Base-by-base conservation (phyloP, 2,113 vertebrate species). In the Phalacrocorax aristotelis region DNA sequence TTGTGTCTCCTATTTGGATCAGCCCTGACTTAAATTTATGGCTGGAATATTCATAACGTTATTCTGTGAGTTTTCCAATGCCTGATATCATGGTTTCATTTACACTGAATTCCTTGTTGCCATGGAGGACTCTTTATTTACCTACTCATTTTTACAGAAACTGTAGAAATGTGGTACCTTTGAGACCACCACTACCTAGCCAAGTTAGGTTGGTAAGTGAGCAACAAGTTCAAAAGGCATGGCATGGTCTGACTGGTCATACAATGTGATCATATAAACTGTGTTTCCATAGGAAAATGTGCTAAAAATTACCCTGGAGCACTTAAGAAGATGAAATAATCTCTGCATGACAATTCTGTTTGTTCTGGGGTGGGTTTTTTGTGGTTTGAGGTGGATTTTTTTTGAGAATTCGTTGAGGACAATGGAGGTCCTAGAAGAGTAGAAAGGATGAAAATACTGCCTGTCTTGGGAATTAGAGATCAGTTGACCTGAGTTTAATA, bases 71-170 rank as follows among this genome's bases (percentile, higher is more conserved):
- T 87, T 91, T 92, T 92, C 86, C 83, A 89, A 1, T 86, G 32
- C 15, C 58, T 86, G 86, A 19, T 83, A 83, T 32, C 69, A 65
- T 18, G 36, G 49, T 83, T 92, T 92, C 49, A 65, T 80, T 95
- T 90, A 80, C 71, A 88, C 14, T 42, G 72, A 86, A 74, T 78
- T 95, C 68, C 83, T 92, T 87, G 68, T 92, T 95, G 93, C 68
- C 38, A 66, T 70, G 60, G 86, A 87, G 55, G 42, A 38, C 46
- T 68, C 71, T 76, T 36, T 93, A 61, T 77, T 86, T 95, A 90
- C 86, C 76, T 93, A 79, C 30, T 87, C n/a, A 23, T 94, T 87
- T 93, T 88, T 76, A 88, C 66, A 88, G 65, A 76, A 86, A 38
- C 49, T 70, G 15, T 29, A 90, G 58, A 64, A 61, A 93, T 17